Evolutionary conservation across 1,140 invertebrate genomes (phyloP).

Genomic region (Drosophila elegans): DNA sequence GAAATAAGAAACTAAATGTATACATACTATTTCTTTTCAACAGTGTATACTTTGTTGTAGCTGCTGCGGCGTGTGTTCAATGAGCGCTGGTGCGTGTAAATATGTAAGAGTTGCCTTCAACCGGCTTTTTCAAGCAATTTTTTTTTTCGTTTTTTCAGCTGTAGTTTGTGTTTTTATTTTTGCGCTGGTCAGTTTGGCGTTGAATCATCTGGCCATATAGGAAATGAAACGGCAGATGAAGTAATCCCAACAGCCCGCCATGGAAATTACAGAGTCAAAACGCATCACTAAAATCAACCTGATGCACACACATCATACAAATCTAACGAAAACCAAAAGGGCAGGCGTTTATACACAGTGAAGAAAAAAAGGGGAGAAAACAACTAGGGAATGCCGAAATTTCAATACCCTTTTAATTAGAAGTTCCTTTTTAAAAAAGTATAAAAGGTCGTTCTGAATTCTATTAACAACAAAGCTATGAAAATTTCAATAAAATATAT

Average conservation of each 20-base stretch:
- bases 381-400: not conserved
- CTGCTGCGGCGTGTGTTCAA: slow-evolving; percentile 66
- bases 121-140: slow-evolving; percentile 76
- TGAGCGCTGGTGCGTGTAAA: slow-evolving; percentile 82
- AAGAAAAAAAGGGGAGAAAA: not conserved
- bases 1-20: no score
- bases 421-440: no score
- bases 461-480: no score
- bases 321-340: slow-evolving; percentile 19
- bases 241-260: slow-evolving; percentile 51
- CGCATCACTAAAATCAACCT: slow-evolving; percentile 49
- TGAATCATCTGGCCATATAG: slow-evolving; percentile 63
- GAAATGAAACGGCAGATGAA: slow-evolving; percentile 77
- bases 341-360: slow-evolving; percentile 23
- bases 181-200: slow-evolving; percentile 72
- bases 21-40: slow-evolving; percentile 31
- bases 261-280: slow-evolving; percentile 58
- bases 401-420: not conserved
- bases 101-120: slow-evolving; percentile 83
- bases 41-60: slow-evolving; percentile 53
- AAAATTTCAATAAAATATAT: no score
- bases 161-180: slow-evolving; percentile 50
- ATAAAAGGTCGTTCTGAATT: no score
- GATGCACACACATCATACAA: slow-evolving; percentile 48
- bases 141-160: slow-evolving; percentile 39